These are phyloP conservation scores for Ciconia boyciana DNA, from an alignment of 2,113 vertebrate genomes.

Conservation along the genomic window DNA sequence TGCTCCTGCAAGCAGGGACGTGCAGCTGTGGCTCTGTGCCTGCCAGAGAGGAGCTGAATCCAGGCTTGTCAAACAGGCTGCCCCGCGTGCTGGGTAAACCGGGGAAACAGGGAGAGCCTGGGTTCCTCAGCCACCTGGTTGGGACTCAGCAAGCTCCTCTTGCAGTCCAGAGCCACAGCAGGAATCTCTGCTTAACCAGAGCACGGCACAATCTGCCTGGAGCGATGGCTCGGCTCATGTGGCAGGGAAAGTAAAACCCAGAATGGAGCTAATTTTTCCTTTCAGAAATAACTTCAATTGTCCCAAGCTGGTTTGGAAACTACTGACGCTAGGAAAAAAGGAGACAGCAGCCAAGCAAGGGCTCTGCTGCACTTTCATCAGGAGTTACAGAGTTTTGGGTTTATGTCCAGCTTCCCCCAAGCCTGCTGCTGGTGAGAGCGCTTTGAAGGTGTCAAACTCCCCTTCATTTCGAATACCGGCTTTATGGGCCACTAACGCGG, in stretches of 20 bases:
- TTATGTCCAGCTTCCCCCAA: background rate
- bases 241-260: background rate
- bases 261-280: background rate
- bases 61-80: background rate
- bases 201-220: accelerated
- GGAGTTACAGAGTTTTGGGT: background rate
- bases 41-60: background rate
- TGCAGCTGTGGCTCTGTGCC: background rate
- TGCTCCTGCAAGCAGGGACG: background rate
- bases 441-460: background rate
- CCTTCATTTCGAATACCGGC: accelerated
- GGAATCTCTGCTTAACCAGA: background rate
- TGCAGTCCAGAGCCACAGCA: background rate
- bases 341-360: background rate
- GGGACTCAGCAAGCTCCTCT: background rate
- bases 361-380: background rate
- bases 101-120: background rate
- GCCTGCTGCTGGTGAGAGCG: background rate
- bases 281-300: background rate
- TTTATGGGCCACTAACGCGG: accelerated
- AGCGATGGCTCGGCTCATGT: background rate
- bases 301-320: background rate
- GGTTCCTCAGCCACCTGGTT: background rate
- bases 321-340: background rate
- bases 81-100: accelerated